Percentiles rank a stretch among this genome's conserved stretches.
These are phyloP conservation scores for Lasioglossum malachurum DNA, from an alignment of 2,888 invertebrate species.

Conservation along the genomic window DNA sequence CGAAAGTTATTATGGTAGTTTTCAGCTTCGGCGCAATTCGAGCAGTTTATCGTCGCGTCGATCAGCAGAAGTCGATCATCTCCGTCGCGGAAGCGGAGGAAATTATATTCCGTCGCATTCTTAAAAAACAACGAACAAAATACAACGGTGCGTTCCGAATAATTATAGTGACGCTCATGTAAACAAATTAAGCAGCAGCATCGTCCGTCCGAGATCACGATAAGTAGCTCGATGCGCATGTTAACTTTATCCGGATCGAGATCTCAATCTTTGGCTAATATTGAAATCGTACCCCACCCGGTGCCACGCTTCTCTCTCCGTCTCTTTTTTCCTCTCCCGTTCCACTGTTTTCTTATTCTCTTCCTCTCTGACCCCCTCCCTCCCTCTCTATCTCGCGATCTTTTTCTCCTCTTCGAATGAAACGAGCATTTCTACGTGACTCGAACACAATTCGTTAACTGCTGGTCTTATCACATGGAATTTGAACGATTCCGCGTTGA, in stretches of 20 bases:
- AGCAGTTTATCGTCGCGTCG: not conserved
- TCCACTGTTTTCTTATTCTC: not conserved
- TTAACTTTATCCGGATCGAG: constrained; percentile 49
- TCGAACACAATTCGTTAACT: constrained; percentile 6
- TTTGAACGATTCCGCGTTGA: constrained; percentile 15
- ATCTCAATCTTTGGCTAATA: constrained; percentile 57
- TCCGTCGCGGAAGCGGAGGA: not conserved
- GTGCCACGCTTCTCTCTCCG: constrained; percentile 12
- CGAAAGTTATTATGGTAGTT: not conserved
- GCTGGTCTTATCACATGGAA: not conserved
- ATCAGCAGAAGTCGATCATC: constrained; percentile 31
- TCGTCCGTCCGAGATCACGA: constrained; percentile 47
- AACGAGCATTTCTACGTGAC: constrained; percentile 8
- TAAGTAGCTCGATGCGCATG: constrained; percentile 54
- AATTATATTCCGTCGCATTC: constrained; percentile 41
- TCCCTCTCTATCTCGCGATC: too few relatives aligned
- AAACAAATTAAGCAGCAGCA: constrained; percentile 61
- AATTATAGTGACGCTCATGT: constrained; percentile 54
- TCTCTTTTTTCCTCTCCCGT: not conserved
- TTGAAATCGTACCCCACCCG: constrained; percentile 52
- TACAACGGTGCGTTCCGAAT: constrained; percentile 27
- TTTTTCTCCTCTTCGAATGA: not conserved
- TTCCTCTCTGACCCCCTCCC: not conserved
- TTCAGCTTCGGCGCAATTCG: not conserved
- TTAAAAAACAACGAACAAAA: constrained; percentile 37